Conservation (phyloP, 2,113 vertebrate genomes). For the Saccopteryx bilineata region DNA sequence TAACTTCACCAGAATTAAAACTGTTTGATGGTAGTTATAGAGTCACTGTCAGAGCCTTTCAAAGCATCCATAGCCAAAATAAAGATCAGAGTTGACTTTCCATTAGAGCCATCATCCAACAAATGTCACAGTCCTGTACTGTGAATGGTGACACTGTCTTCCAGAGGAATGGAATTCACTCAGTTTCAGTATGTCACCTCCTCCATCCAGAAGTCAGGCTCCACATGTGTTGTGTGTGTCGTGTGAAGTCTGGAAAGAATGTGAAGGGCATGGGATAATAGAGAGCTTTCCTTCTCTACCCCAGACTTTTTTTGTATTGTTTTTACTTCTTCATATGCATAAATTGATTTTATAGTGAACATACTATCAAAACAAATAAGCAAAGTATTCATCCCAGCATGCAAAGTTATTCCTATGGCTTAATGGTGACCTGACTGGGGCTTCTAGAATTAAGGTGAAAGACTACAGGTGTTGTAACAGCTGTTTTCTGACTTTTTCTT, state of each 20-base stretch:
- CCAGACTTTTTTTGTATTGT: neutral
- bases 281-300: neutral
- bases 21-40: neutral
- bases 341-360: neutral
- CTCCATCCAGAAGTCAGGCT: neutral
- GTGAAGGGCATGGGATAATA: neutral
- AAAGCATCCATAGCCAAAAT: neutral
- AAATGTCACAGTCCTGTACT: neutral
- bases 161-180: neutral
- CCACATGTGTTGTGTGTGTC: neutral
- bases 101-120: neutral
- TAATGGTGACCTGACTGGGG: neutral
- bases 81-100: neutral
- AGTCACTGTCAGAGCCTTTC: neutral
- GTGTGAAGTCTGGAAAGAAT: neutral
- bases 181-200: neutral
- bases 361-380: neutral
- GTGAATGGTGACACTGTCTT: neutral
- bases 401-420: neutral
- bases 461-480: neutral
- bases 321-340: neutral
- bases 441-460: neutral
- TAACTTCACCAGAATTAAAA: neutral
- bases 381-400: neutral
- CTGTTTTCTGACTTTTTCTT: neutral